phyloP scores from a whole-genome alignment of 2,888 invertebrate genomes.

The Hydriomena furcata region DNA sequence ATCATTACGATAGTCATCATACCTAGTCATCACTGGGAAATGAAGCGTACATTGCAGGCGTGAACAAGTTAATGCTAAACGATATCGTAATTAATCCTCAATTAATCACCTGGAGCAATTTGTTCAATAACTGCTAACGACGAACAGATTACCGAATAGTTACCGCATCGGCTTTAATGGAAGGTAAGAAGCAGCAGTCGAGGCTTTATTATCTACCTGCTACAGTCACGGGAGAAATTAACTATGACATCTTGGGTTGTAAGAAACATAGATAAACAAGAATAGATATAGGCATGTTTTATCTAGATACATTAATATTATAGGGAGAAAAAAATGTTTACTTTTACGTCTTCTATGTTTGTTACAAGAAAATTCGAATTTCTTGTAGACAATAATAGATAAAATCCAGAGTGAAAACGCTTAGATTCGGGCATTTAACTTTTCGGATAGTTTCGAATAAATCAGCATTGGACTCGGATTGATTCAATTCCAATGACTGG shows the following conservation, averaged over 20 bases:
- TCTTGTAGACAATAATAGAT: background rate
- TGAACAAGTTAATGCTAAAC: conserved; percentile 67
- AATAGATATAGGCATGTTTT: too few relatives aligned
- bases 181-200: conserved; percentile 38
- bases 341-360: background rate
- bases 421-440: conserved; percentile 26
- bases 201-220: conserved; percentile 29
- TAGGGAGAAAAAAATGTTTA: too few relatives aligned
- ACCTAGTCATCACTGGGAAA: background rate
- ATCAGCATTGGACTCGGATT: conserved; percentile 60
- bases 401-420: background rate
- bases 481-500: conserved; percentile 69
- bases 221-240: conserved; percentile 7
- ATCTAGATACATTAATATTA: too few relatives aligned
- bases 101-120: conserved; percentile 76
- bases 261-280: too few relatives aligned
- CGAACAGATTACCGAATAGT: conserved; percentile 26
- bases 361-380: conserved; percentile 4
- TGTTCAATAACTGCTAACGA: conserved; percentile 75
- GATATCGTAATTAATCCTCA: conserved; percentile 77
- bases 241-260: background rate
- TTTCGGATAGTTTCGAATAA: conserved; percentile 53
- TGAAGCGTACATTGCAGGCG: conserved; percentile 42
- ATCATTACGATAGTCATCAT: background rate
- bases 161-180: conserved; percentile 46